These are phyloP conservation scores for Crocuta crocuta DNA, from an alignment of 2,113 vertebrate genomes.

Conservation along the genomic window DNA sequence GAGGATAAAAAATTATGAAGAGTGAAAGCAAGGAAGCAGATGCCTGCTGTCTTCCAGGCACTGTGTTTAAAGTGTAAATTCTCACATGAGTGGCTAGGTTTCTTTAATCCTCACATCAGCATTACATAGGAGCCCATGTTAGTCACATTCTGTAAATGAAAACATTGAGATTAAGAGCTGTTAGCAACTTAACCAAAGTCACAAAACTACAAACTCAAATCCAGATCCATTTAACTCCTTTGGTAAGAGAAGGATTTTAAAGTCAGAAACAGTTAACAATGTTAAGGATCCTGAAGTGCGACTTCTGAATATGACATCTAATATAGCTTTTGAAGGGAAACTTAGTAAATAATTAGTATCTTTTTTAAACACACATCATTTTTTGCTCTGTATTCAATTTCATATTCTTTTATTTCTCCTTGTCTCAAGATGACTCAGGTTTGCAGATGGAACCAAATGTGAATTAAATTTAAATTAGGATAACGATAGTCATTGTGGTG, in stretches of 20 bases:
- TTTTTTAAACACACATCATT: not conserved
- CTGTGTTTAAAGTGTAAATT: not conserved
- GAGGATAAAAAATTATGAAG: not conserved
- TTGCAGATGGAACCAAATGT: not conserved
- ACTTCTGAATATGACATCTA: not conserved
- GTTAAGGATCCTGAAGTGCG: not conserved
- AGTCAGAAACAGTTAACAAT: not conserved
- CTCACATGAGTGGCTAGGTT: not conserved
- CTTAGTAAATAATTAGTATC: not conserved
- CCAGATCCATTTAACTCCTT: not conserved
- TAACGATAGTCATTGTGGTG: not conserved
- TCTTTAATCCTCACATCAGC: not conserved
- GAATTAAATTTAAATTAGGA: slow-evolving; percentile 44
- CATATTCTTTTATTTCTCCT: slow-evolving; percentile 8
- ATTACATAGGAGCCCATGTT: not conserved
- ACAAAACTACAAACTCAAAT: slow-evolving; percentile 28
- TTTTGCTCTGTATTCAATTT: not conserved
- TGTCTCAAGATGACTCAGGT: not conserved
- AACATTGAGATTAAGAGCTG: not conserved
- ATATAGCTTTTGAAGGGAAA: slow-evolving; percentile 4
- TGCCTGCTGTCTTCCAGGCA: not conserved
- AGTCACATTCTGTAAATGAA: not conserved
- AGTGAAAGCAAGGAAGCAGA: not conserved
- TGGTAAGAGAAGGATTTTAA: not conserved
- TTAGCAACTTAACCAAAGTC: not conserved